Conservation (phyloP, 2,113 vertebrate species). For the Callipepla californica region DNA sequence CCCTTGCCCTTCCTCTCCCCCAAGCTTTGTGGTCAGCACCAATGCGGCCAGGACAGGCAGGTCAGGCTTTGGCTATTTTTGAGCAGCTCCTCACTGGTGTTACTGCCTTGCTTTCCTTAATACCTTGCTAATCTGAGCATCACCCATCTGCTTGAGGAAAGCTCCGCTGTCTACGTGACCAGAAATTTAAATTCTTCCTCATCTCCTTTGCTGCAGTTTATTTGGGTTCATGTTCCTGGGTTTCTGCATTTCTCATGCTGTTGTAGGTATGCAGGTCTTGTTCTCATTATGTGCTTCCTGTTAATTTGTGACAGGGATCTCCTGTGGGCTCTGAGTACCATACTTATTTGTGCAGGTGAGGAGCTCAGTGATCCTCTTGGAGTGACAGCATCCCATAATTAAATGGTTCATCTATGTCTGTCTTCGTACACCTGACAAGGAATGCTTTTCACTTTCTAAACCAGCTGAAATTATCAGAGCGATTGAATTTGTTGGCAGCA, state of each 20-base stretch:
- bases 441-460: background rate
- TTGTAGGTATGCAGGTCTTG: background rate
- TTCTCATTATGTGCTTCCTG: background rate
- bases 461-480: background rate
- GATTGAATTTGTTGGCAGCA: background rate
- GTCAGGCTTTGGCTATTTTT: background rate
- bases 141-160: background rate
- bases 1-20: background rate
- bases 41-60: fast-evolving
- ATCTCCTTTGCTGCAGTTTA: background rate
- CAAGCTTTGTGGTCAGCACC: fast-evolving
- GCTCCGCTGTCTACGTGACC: fast-evolving
- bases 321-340: background rate
- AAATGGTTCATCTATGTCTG: fast-evolving
- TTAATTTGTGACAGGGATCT: background rate
- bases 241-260: background rate
- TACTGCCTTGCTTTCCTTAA: background rate
- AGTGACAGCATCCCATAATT: fast-evolving
- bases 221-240: background rate
- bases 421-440: background rate
- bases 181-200: background rate
- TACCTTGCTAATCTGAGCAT: slow-evolving; percentile 17
- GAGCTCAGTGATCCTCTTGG: fast-evolving
- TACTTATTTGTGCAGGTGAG: background rate
- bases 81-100: background rate